phyloP scores from a whole-genome alignment of 2,888 invertebrate genomes.

The Osmoderma eremita region DNA sequence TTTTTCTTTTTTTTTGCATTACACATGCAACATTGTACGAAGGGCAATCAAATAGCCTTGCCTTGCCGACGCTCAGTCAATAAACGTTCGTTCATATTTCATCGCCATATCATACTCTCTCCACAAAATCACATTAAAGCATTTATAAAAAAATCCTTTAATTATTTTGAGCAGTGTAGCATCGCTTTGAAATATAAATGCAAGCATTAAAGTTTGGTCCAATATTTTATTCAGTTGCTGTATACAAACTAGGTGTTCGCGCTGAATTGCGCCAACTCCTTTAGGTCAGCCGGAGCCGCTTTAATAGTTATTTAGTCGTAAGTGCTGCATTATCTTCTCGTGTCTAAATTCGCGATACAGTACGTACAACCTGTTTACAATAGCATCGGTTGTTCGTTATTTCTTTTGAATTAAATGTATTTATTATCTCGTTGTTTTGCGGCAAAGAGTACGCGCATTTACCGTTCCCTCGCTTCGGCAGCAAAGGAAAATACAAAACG shows the following conservation, averaged over 20 bases:
- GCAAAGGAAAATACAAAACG: constrained; percentile 23
- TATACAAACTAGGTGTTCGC: constrained; percentile 15
- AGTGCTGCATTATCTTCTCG: constrained; percentile 43
- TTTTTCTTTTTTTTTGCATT: too few relatives aligned
- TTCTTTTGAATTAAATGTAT: constrained; percentile 39
- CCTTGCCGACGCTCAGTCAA: too few relatives aligned
- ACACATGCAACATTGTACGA: too few relatives aligned
- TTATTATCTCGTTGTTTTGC: constrained; percentile 38
- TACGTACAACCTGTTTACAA: constrained; percentile 43
- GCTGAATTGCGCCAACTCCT: constrained; percentile 23
- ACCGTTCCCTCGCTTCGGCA: constrained; percentile 17
- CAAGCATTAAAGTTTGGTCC: too few relatives aligned
- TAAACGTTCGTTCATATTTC: too few relatives aligned
- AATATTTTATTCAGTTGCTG: constrained; percentile 10
- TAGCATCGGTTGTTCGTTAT: constrained; percentile 39
- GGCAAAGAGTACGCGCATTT: constrained; percentile 34
- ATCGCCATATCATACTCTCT: too few relatives aligned
- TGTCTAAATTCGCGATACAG: constrained; percentile 45
- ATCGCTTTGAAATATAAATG: too few relatives aligned
- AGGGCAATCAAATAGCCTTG: too few relatives aligned
- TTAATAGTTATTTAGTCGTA: constrained; percentile 46
- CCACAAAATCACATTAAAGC: too few relatives aligned
- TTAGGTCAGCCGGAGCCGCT: constrained; percentile 24
- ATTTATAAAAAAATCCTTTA: too few relatives aligned
- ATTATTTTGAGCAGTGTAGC: too few relatives aligned